Conservation (phyloP, 2,888 invertebrate species). For the Seira ritae region DNA sequence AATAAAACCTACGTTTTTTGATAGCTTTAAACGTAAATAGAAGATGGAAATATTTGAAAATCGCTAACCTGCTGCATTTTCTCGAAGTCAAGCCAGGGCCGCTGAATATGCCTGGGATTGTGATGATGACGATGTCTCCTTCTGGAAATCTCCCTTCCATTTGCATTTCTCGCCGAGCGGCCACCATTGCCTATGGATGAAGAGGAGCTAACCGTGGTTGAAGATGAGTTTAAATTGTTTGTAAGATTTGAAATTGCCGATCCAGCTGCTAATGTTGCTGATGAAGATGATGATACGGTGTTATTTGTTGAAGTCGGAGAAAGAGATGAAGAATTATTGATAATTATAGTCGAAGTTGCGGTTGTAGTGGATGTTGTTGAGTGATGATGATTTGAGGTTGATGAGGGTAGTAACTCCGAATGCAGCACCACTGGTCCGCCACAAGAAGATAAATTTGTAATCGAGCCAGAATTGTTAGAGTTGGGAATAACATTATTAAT, state of each 20-base stretch:
- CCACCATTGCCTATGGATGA: conserved; percentile 46
- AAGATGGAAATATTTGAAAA: conserved; percentile 12
- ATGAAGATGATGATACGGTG: conserved; percentile 75
- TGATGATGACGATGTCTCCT: conserved; percentile 80
- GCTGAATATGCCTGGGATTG: conserved; percentile 81
- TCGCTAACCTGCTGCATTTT: conserved; percentile 94
- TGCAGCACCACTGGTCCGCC: conserved; percentile 63
- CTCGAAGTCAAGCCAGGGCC: conserved; percentile 96
- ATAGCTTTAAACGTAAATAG: conserved; percentile 25
- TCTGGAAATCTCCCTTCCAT: conserved; percentile 76
- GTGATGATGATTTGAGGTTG: conserved; percentile 55
- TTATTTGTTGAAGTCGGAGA: conserved; percentile 76
- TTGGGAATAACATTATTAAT: conserved; percentile 45
- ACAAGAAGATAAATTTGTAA: conserved; percentile 43
- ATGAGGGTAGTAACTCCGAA: conserved; percentile 52
- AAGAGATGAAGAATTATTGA: conserved; percentile 74
- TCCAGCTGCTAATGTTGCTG: conserved; percentile 74
- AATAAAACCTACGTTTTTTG: no score
- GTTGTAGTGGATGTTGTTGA: conserved; percentile 52
- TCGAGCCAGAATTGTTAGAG: conserved; percentile 34
- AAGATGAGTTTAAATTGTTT: conserved; percentile 52
- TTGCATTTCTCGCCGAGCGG: conserved; percentile 63
- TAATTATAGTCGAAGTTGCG: conserved; percentile 51
- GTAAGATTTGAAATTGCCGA: conserved; percentile 54
- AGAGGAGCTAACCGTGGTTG: conserved; percentile 40